Conservation (phyloP, 2,888 invertebrate species). For the Seira sanloemensis region DNA sequence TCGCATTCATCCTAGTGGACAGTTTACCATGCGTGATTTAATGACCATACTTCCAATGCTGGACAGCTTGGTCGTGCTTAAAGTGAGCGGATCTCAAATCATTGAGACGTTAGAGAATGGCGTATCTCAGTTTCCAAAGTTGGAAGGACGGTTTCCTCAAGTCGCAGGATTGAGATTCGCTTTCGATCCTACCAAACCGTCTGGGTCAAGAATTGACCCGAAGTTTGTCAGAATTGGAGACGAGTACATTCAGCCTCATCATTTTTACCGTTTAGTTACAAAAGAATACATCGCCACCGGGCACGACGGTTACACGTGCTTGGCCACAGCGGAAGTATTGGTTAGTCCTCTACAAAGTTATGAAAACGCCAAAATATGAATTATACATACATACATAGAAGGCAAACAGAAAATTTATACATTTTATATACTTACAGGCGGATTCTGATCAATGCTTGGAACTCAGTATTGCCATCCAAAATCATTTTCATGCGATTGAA, state of each 20-base stretch:
- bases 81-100: constrained; percentile 83
- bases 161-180: constrained; percentile 87
- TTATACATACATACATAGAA: not conserved
- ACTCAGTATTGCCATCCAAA: constrained; percentile 88
- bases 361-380: constrained; percentile 12
- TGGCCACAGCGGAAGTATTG: constrained; percentile 84
- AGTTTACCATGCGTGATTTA: constrained; percentile 89
- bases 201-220: constrained; percentile 83
- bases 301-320: constrained; percentile 87
- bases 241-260: constrained; percentile 84
- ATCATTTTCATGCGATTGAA: constrained; percentile 92
- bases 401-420: constrained; percentile 12
- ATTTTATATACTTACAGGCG: constrained; percentile 78
- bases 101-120: constrained; percentile 88
- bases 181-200: constrained; percentile 83
- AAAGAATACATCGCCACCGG: constrained; percentile 89
- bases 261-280: constrained; percentile 86
- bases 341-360: constrained; percentile 77
- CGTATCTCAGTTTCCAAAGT: constrained; percentile 89
- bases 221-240: constrained; percentile 89
- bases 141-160: constrained; percentile 93
- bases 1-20: constrained; percentile 86
- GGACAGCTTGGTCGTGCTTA: constrained; percentile 87
- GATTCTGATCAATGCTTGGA: constrained; percentile 91
- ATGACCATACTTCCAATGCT: constrained; percentile 90